Evolutionary conservation across 2,797 vertebrate species (phyloP).

Genomic region (Salmo trutta): DNA sequence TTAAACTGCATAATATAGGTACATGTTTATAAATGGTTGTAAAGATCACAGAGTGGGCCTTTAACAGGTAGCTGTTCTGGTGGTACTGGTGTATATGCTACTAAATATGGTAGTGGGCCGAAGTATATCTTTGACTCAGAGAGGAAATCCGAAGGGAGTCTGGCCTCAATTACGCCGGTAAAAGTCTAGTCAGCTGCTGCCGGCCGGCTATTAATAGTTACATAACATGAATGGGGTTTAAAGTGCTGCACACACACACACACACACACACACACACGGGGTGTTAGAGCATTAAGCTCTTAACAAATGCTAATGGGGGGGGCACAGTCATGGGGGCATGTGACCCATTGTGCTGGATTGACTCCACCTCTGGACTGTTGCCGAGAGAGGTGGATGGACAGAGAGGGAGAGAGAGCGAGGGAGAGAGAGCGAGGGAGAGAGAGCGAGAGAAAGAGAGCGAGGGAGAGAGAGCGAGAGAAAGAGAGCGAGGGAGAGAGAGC

Average conservation of each 20-base stretch:
- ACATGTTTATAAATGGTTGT: no score
- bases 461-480: no score
- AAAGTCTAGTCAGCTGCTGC: constrained; percentile 32
- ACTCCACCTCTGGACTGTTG: background rate
- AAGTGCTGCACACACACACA: background rate
- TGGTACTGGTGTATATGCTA: background rate
- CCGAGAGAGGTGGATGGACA: background rate
- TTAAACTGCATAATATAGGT: no score
- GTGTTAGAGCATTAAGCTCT: background rate
- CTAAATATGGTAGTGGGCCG: background rate
- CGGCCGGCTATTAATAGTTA: constrained; percentile 7
- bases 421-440: no score
- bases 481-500: background rate
- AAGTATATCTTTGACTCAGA: background rate
- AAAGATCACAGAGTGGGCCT: background rate
- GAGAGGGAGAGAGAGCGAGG: background rate
- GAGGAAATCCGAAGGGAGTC: constrained; percentile 37
- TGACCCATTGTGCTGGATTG: background rate
- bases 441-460: no score
- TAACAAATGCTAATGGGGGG: background rate
- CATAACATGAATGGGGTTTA: constrained; percentile 12
- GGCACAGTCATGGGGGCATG: no score
- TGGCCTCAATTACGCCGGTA: constrained; percentile 20
- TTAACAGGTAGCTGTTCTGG: background rate
- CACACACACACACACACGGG: background rate